These are phyloP conservation scores for Amphipoea oculea DNA, from an alignment of 2,888 invertebrate species.

Conservation along the genomic window DNA sequence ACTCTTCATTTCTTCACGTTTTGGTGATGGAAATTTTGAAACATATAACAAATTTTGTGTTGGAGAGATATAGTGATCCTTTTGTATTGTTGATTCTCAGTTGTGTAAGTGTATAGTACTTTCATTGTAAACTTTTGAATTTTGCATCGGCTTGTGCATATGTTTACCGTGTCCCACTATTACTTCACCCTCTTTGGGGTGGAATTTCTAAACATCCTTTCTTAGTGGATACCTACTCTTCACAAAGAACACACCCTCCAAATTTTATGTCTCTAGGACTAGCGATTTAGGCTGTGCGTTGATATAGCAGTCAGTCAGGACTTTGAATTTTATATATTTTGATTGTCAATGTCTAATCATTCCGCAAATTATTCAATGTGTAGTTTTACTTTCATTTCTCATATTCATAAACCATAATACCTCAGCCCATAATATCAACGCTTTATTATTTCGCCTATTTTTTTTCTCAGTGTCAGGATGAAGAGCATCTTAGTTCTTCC, in stretches of 20 bases:
- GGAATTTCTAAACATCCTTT: too few relatives aligned
- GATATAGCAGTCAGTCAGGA: too few relatives aligned
- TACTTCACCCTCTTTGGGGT: background rate
- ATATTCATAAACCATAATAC: background rate
- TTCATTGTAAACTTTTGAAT: too few relatives aligned
- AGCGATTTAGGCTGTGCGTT: too few relatives aligned
- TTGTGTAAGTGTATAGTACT: background rate
- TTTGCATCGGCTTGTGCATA: background rate
- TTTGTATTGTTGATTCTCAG: background rate
- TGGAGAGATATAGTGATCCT: background rate
- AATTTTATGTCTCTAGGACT: too few relatives aligned
- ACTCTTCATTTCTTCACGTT: conserved; percentile 1
- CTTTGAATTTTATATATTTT: too few relatives aligned
- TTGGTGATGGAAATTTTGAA: background rate
- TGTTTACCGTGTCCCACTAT: background rate
- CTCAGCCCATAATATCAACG: too few relatives aligned
- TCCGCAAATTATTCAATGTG: background rate
- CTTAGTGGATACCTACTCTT: too few relatives aligned
- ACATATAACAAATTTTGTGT: background rate
- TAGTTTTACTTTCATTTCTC: background rate
- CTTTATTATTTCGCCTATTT: background rate
- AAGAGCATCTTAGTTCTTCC: conserved; percentile 70
- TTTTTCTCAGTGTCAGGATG: conserved; percentile 59
- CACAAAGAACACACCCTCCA: too few relatives aligned
- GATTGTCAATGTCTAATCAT: background rate